Percentiles rank a stretch among this genome's conserved stretches.
Evolutionary conservation across 2,113 vertebrate genomes (phyloP).

Genomic region (Rhinolophus ferrumequinum): DNA sequence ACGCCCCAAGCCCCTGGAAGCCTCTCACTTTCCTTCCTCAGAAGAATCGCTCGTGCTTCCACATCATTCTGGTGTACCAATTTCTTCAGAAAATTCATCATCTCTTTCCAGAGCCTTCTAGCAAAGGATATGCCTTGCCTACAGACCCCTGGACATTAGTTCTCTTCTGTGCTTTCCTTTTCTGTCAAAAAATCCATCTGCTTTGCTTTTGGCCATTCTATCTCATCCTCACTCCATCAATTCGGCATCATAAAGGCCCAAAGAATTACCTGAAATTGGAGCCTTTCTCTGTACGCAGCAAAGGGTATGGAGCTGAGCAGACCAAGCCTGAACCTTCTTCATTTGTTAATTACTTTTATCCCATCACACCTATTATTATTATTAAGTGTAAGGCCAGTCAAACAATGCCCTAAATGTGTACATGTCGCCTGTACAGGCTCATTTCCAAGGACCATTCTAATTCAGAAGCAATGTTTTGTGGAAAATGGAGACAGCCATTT

Average conservation of each 20-base stretch:
- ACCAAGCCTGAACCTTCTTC: neutral
- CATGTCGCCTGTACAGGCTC: neutral
- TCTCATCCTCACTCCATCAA: neutral
- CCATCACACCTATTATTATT: neutral
- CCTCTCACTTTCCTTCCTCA: neutral
- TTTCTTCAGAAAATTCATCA: neutral
- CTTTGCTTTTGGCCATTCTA: constrained; percentile 12
- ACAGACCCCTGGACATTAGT: neutral
- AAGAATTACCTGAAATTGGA: neutral
- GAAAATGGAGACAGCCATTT: constrained; percentile 25
- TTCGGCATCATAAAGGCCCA: neutral
- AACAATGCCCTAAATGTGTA: neutral
- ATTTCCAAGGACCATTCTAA: constrained; percentile 19
- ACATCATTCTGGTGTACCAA: neutral
- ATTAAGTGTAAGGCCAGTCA: neutral
- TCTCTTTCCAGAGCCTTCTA: neutral
- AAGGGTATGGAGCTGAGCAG: neutral
- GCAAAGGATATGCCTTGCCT: neutral
- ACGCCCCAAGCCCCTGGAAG: neutral
- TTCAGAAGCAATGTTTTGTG: neutral
- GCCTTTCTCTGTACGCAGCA: neutral
- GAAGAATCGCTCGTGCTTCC: neutral
- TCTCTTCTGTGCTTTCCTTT: neutral
- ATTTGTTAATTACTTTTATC: neutral
- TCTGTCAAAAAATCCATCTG: neutral